These are phyloP conservation scores for Myotis myotis DNA, from an alignment of 2,797 vertebrate species.

Conservation along the genomic window DNA sequence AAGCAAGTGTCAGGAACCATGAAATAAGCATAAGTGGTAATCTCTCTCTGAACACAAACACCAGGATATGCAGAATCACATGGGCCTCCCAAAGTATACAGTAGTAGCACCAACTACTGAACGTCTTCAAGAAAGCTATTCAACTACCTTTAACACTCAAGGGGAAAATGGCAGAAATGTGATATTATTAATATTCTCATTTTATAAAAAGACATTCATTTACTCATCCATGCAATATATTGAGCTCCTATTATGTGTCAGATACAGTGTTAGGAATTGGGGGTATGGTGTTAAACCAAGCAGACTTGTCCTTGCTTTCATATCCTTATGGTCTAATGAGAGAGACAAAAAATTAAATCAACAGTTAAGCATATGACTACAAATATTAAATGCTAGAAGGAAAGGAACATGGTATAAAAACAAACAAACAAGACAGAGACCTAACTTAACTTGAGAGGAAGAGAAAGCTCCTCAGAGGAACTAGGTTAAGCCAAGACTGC, in stretches of 20 bases:
- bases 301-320: not conserved
- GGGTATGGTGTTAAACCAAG: not conserved
- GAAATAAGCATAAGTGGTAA: conserved; percentile 34
- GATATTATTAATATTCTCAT: not conserved
- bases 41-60: conserved; percentile 36
- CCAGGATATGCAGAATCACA: not conserved
- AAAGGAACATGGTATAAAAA: not conserved
- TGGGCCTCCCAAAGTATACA: not conserved
- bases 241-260: not conserved
- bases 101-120: not conserved
- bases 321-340: not conserved
- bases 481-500: not conserved
- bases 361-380: not conserved
- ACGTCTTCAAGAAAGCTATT: not conserved
- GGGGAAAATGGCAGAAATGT: not conserved
- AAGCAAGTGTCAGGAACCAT: conserved; percentile 51
- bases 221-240: not conserved
- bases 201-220: not conserved
- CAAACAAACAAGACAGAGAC: not conserved
- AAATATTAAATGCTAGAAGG: not conserved
- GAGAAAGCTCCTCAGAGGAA: not conserved
- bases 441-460: not conserved
- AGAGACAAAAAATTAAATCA: not conserved
- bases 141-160: not conserved
- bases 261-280: not conserved